These are phyloP conservation scores for Cheilosia soror DNA, from an alignment of 2,888 invertebrate species.

Conservation along the genomic window DNA sequence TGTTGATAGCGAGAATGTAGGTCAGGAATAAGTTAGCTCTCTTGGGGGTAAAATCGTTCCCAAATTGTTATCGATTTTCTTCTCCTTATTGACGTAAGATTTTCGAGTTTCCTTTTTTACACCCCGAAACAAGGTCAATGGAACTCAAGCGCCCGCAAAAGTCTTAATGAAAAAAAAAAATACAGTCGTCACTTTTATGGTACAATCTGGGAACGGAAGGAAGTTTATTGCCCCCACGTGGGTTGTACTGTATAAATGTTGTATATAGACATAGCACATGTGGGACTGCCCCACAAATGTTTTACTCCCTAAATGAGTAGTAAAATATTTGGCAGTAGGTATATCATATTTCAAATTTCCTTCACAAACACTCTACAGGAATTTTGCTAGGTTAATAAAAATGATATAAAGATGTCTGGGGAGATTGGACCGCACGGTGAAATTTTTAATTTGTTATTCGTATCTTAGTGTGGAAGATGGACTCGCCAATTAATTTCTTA, in stretches of 20 bases:
- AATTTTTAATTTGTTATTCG: neutral
- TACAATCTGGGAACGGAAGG: conserved; percentile 26
- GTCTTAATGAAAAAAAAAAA: conserved; percentile 2
- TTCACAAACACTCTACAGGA: neutral
- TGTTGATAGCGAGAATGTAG: conserved; percentile 24
- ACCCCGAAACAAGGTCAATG: conserved; percentile 20
- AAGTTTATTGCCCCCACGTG: conserved; percentile 49
- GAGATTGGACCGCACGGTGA: neutral
- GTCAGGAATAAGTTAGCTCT: conserved; percentile 29
- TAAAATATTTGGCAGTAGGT: neutral
- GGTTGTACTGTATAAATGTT: neutral
- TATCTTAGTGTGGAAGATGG: neutral
- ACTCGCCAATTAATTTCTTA: conserved; percentile 5
- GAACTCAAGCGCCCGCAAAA: neutral
- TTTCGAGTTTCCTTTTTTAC: conserved; percentile 6
- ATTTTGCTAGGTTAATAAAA: conserved; percentile 28
- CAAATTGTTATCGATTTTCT: conserved; percentile 19
- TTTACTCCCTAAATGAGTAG: neutral
- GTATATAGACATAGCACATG: neutral
- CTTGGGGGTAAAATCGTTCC: conserved; percentile 7
- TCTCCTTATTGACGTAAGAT: neutral
- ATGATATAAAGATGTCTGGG: conserved; percentile 34
- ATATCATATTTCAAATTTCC: conserved; percentile 5
- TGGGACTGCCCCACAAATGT: neutral
- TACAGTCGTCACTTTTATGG: conserved; percentile 52